phyloP scores from a whole-genome alignment of 2,888 invertebrate genomes.

The Cordylochernes scorpioides region DNA sequence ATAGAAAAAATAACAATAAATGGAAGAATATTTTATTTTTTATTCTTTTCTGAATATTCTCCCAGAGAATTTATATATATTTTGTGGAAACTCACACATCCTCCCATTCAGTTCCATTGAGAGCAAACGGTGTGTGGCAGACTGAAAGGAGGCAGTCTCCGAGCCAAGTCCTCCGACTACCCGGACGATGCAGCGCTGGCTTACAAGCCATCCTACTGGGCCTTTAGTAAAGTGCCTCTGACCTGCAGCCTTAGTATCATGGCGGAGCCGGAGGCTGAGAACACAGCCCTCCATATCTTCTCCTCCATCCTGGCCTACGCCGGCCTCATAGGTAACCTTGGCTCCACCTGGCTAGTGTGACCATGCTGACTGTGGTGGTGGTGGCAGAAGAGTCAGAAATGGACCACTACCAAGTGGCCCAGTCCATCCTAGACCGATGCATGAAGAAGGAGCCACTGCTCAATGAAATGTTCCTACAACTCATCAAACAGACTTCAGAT shows the following conservation, averaged over 20 bases:
- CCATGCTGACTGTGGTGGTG: no score
- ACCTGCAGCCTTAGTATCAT: slow-evolving; percentile 56
- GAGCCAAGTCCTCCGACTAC: no score
- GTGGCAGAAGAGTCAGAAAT: slow-evolving; percentile 34
- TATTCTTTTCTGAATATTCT: slow-evolving; percentile 6
- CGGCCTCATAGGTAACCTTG: slow-evolving; percentile 34
- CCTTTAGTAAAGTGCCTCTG: slow-evolving; percentile 50
- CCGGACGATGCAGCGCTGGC: no score
- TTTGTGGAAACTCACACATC: no score
- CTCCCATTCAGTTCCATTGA: no score
- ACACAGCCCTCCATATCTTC: slow-evolving; percentile 59
- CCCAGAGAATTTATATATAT: slow-evolving; percentile 8
- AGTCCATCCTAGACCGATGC: slow-evolving; percentile 63
- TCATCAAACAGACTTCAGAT: slow-evolving; percentile 66
- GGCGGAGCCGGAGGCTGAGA: slow-evolving; percentile 52
- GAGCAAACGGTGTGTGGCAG: no score
- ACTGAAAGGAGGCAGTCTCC: no score
- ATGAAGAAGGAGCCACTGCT: slow-evolving; percentile 52
- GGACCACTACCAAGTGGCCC: slow-evolving; percentile 63
- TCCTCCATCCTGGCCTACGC: slow-evolving; percentile 66
- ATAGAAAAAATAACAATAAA: no score
- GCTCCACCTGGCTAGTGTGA: slow-evolving; percentile 5
- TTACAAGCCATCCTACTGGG: no score
- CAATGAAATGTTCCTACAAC: slow-evolving; percentile 66
- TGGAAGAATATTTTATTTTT: no score